These are phyloP conservation scores for Sitodiplosis mosellana DNA, from an alignment of 1,140 invertebrate genomes.

Conservation along the genomic window DNA sequence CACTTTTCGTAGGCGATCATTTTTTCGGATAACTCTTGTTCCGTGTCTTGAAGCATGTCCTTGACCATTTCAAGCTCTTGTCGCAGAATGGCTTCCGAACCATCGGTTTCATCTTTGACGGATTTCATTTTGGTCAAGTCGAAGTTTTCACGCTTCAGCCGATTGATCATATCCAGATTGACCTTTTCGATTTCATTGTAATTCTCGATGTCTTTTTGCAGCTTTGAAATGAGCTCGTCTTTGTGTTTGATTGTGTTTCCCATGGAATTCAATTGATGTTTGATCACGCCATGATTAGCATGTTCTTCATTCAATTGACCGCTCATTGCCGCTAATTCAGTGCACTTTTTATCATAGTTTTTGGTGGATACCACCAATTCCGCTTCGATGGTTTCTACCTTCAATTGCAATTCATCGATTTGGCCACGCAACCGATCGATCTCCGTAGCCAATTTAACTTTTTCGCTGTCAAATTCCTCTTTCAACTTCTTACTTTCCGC, in stretches of 20 bases:
- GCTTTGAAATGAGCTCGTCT: constrained; percentile 9
- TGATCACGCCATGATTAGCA: not conserved
- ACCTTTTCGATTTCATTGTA: constrained; percentile 13
- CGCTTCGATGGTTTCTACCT: not conserved
- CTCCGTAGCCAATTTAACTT: constrained; percentile 24
- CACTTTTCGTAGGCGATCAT: constrained; percentile 3
- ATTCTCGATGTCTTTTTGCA: constrained; percentile 9
- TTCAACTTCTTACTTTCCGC: constrained; percentile 20
- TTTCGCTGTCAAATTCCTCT: constrained; percentile 20
- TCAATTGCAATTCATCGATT: not conserved
- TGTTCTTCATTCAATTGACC: not conserved
- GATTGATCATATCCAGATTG: constrained; percentile 4
- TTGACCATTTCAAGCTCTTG: not conserved
- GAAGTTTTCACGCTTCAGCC: not conserved
- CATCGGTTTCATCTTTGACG: not conserved
- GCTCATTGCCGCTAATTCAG: not conserved
- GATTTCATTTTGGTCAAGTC: not conserved
- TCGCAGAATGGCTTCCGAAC: not conserved
- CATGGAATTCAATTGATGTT: not conserved
- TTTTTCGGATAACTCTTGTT: constrained; percentile 1
- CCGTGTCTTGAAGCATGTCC: not conserved
- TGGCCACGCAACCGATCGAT: constrained; percentile 31
- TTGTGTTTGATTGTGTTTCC: not conserved
- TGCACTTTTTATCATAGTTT: not conserved
- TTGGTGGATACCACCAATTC: not conserved